These are phyloP conservation scores for Cantharis flavilabris DNA, from an alignment of 2,888 invertebrate species.

Conservation along the genomic window DNA sequence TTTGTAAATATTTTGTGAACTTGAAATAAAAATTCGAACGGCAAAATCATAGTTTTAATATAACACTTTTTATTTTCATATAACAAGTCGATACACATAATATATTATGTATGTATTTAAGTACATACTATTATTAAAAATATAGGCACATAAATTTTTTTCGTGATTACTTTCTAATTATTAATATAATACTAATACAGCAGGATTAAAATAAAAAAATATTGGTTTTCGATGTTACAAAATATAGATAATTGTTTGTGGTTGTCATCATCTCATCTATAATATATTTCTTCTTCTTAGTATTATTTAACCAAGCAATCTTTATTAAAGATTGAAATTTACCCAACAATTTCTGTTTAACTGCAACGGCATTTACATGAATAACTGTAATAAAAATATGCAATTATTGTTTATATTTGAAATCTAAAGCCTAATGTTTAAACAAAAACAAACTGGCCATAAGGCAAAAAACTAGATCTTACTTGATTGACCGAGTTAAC, in stretches of 20 bases:
- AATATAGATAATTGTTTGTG: background rate
- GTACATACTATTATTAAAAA: too few relatives aligned
- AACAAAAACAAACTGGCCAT: background rate
- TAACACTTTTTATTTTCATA: too few relatives aligned
- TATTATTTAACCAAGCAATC: background rate
- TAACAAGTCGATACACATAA: too few relatives aligned
- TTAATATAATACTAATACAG: background rate
- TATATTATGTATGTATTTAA: too few relatives aligned
- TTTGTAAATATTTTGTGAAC: too few relatives aligned
- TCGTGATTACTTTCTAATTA: background rate
- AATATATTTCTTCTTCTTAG: background rate
- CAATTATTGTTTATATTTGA: background rate
- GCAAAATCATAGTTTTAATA: background rate
- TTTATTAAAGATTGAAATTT: too few relatives aligned
- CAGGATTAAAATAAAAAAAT: background rate
- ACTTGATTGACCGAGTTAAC: too few relatives aligned
- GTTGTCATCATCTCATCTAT: background rate
- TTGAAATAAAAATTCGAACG: background rate
- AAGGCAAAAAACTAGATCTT: too few relatives aligned
- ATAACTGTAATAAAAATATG: background rate
- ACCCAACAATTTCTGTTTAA: background rate
- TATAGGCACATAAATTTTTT: background rate
- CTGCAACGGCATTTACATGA: background rate
- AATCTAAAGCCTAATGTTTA: background rate
- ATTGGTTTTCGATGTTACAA: background rate